Evolutionary conservation across 2,888 invertebrate species (phyloP), one percentile per base, ranked within the genome.

Genomic region (Branchipolynoe longqiensis): DNA sequence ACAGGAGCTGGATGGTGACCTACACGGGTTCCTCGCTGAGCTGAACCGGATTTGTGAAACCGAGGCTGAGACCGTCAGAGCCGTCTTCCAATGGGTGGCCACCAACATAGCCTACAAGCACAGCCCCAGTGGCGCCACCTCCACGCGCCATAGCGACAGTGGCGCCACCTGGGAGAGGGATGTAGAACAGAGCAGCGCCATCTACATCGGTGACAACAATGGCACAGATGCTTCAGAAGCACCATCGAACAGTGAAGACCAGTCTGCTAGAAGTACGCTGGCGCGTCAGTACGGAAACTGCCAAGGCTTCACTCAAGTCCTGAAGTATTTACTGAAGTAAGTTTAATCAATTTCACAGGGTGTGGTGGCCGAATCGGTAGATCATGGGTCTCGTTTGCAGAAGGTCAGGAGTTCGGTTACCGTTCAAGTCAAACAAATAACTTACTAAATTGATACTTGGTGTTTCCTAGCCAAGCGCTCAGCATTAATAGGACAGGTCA

Each of bases 261-360:
- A 78, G 48, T 25, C 48, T 1, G 41, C 78, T 2, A 18, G 22
- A 4, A 12, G 31, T 18, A 33, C 48, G 0, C 28, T 48, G 31
- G 28, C 12, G 0, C 48, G 78, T 28, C n/a, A 33, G 12, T 48
- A 25, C 28, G 78, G n/a, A 41, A 78, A 78, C 48, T 78, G 78
- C 28, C 78, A 31, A 14, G 78, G 78, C 31, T 78, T 78, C 28
- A 48, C 48, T 1, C 8, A 28, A 12, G n/a, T 48, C 28, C 78
- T 78, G 1, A 78, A 78, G 25, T 78, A 78, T 31, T 48, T 78
- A 41, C 31, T 78, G 25, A 78, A 78, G 78, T 78, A 78, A 48
- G 78, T 78, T 1, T 25, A 62, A n/a, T n/a, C n/a, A n/a, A n/a
- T n/a, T n/a, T n/a, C n/a, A n/a, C n/a, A n/a, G n/a, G n/a, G n/a